phyloP scores from a whole-genome alignment of 2,888 invertebrate genomes.

The Ectemnius cavifrons region DNA sequence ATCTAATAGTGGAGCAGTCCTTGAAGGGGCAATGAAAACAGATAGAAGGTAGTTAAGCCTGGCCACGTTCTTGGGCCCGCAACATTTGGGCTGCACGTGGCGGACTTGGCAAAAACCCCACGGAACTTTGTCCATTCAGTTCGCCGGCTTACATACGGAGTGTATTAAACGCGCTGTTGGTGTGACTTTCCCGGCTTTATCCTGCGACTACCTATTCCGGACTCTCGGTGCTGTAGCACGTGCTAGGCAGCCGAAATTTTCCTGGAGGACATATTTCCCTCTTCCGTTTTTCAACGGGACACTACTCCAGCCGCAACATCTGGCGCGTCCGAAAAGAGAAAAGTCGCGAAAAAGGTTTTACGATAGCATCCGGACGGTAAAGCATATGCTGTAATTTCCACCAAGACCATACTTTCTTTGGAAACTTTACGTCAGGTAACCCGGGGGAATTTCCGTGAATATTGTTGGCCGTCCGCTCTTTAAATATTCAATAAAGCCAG shows the following conservation, averaged over 20 bases:
- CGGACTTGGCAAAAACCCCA: constrained; percentile 41
- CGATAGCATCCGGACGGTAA: constrained; percentile 9
- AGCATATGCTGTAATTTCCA: constrained; percentile 6
- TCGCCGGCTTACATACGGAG: constrained; percentile 19
- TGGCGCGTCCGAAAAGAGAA: constrained; percentile 24
- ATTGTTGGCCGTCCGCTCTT: neutral
- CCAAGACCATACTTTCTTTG: too few relatives aligned
- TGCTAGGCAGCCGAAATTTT: constrained; percentile 29
- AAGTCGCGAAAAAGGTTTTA: constrained; percentile 31
- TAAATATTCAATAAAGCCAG: constrained; percentile 9
- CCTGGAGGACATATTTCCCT: constrained; percentile 14
- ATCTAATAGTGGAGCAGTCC: too few relatives aligned
- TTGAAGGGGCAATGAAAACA: too few relatives aligned
- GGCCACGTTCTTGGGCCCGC: constrained; percentile 12
- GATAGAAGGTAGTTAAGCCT: too few relatives aligned
- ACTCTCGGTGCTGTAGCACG: constrained; percentile 34
- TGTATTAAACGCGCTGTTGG: constrained; percentile 20
- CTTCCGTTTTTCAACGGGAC: constrained; percentile 2
- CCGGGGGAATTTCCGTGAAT: too few relatives aligned
- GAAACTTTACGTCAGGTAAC: too few relatives aligned
- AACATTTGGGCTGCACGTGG: constrained; percentile 61
- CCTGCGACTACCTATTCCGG: constrained; percentile 24
- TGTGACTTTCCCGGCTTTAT: constrained; percentile 30
- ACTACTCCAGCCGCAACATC: constrained; percentile 26
- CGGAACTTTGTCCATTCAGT: constrained; percentile 40